These are phyloP conservation scores for Drosophila hawaiiensis DNA, from an alignment of 2,888 invertebrate species.

Conservation along the genomic window DNA sequence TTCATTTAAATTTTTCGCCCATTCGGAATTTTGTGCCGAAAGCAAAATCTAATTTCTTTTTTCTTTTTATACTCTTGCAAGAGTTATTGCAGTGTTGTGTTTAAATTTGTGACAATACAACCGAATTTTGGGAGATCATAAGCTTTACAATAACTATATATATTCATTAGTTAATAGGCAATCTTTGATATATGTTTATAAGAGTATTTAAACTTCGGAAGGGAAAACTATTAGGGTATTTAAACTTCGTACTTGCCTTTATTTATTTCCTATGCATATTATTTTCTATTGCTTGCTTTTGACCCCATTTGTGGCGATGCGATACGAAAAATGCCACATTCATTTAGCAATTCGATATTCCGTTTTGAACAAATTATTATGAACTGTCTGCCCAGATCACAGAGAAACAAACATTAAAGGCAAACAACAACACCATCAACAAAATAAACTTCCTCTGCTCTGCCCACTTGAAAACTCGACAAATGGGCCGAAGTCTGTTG, in stretches of 20 bases:
- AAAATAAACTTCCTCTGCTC: slow-evolving; percentile 45
- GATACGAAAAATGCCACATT: slow-evolving; percentile 61
- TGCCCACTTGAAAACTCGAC: slow-evolving; percentile 41
- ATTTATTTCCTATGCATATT: neutral
- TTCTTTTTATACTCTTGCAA: neutral
- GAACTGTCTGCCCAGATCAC: slow-evolving; percentile 55
- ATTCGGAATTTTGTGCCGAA: neutral
- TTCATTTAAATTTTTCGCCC: neutral
- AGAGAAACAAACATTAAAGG: neutral
- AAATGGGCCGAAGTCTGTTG: slow-evolving; percentile 31
- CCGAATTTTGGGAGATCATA: no score
- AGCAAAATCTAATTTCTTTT: neutral
- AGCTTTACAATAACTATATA: no score
- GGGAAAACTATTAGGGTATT: neutral
- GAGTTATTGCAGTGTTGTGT: neutral
- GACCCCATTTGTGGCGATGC: slow-evolving; percentile 64
- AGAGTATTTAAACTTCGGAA: neutral
- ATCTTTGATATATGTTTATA: neutral
- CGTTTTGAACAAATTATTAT: slow-evolving; percentile 68
- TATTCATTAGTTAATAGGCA: no score
- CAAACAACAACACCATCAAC: slow-evolving; percentile 13
- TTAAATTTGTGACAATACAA: neutral
- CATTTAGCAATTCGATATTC: slow-evolving; percentile 65
- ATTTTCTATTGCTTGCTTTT: slow-evolving; percentile 36
- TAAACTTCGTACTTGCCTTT: neutral